phyloP scores from a whole-genome alignment of 2,113 vertebrate genomes.

The Cichladusa arquata region DNA sequence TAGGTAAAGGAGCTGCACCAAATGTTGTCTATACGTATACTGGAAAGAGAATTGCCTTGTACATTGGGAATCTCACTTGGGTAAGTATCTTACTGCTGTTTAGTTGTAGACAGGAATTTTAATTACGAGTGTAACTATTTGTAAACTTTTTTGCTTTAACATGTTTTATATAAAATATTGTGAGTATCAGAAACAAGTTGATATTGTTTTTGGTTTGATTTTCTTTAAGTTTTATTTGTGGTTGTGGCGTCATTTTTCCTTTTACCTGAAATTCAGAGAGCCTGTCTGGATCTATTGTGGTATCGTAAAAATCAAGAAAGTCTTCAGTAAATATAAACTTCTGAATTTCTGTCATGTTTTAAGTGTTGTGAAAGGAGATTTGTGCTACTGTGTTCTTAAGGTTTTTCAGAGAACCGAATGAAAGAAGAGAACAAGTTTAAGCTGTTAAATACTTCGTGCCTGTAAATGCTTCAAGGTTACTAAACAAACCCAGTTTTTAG shows the following conservation, averaged over 20 bases:
- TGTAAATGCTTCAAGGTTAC: not conserved
- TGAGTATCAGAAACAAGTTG: not conserved
- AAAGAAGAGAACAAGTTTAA: not conserved
- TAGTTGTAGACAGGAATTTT: not conserved
- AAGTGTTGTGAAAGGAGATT: not conserved
- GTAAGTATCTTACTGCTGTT: slow-evolving; percentile 69
- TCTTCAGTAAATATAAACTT: not conserved
- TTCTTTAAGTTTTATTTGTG: not conserved
- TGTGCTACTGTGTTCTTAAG: not conserved
- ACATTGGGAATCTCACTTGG: slow-evolving; percentile 98
- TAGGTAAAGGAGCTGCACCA: slow-evolving; percentile 88
- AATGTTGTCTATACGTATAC: slow-evolving; percentile 95
- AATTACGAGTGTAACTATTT: not conserved
- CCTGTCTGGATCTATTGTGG: not conserved
- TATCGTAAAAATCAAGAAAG: not conserved
- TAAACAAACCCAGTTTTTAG: not conserved
- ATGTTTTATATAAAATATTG: not conserved
- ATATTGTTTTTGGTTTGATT: not conserved
- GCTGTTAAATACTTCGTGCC: not conserved
- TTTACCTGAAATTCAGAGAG: not conserved
- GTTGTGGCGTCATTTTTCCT: not conserved
- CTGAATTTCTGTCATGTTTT: not conserved
- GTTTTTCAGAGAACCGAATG: not conserved
- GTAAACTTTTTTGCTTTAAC: not conserved
- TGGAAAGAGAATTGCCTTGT: slow-evolving; percentile 95